Evolutionary conservation across 1,140 invertebrate species (phyloP).

Genomic region (Lanistes nyassanus): DNA sequence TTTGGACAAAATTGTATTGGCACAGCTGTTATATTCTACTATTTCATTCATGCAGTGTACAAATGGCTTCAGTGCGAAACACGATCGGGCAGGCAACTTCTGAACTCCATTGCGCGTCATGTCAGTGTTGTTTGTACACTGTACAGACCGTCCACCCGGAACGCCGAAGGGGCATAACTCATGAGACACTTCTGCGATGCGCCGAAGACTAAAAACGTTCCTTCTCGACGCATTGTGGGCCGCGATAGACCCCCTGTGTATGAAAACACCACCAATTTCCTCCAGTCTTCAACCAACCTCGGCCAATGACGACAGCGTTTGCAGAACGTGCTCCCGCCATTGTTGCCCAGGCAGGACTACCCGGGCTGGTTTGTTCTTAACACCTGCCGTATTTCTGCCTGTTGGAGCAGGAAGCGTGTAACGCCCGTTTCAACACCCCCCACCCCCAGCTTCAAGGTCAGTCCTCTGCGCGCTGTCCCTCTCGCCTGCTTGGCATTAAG

Average conservation of each 20-base stretch:
- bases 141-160: too few species aligned
- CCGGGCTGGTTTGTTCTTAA: conserved; percentile 1
- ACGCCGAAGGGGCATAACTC: neutral
- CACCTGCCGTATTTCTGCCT: conserved; percentile 8
- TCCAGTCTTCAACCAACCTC: conserved; percentile 2
- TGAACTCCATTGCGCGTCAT: too few species aligned
- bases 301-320: neutral
- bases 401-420: conserved; percentile 11
- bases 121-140: too few species aligned
- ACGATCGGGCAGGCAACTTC: too few species aligned
- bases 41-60: too few species aligned
- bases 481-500: conserved; percentile 9
- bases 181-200: neutral
- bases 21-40: too few species aligned
- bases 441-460: neutral
- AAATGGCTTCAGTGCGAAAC: too few species aligned
- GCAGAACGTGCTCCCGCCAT: conserved; percentile 7
- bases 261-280: conserved; percentile 19
- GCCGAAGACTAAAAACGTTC: neutral
- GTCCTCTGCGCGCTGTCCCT: neutral
- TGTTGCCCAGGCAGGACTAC: neutral
- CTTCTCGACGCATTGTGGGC: neutral
- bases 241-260: conserved; percentile 15
- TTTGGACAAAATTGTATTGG: too few species aligned
- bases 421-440: conserved; percentile 1